Conservation (phyloP, 2,797 vertebrate genomes). For the Sebastes wilsoni region DNA sequence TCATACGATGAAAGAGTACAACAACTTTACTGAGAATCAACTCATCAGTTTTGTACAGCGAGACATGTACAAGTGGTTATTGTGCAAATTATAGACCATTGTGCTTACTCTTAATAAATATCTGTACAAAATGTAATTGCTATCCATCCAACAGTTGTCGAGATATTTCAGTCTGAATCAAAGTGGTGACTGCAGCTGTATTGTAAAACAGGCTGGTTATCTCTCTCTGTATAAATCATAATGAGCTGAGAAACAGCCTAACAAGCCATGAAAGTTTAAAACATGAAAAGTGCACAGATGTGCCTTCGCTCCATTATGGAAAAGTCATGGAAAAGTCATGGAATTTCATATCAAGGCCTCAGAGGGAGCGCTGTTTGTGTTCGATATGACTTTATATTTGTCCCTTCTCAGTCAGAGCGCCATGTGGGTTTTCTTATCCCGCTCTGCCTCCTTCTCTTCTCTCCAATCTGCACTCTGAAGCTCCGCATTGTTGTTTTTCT, state of each 20-base stretch:
- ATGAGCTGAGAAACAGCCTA: constrained; percentile 3
- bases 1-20: no score
- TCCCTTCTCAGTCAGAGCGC: constrained; percentile 41
- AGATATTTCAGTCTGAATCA: neutral
- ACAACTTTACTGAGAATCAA: no score
- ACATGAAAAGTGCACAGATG: neutral
- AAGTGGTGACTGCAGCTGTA: neutral
- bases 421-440: constrained; percentile 32
- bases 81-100: no score
- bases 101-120: no score
- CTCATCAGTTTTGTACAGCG: no score
- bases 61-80: no score
- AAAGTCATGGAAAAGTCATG: constrained; percentile 53
- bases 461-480: constrained; percentile 26
- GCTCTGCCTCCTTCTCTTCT: constrained; percentile 19
- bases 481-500: neutral
- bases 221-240: neutral
- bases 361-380: constrained; percentile 43
- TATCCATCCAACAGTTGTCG: neutral
- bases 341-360: constrained; percentile 36
- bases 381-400: constrained; percentile 49
- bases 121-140: no score
- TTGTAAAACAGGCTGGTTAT: neutral
- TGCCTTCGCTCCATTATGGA: neutral
- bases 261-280: neutral